A percentile compares a stretch with the other conserved stretches of the same genome.
Evolutionary conservation across 2,113 vertebrate species (phyloP).

Genomic region (Leiothrix lutea): DNA sequence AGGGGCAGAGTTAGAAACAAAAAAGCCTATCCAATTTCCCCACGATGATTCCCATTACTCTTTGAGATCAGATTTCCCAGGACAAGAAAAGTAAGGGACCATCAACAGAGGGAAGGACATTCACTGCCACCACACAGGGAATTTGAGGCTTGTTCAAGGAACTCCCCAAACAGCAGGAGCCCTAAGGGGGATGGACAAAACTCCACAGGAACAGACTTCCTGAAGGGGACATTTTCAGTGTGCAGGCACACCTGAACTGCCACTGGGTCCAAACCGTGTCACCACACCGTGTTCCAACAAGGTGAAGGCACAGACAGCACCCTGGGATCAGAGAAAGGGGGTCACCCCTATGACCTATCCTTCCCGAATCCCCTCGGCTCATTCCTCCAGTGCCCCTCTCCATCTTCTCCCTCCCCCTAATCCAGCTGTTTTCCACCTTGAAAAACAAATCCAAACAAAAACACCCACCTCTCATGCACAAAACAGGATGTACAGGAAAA

Average conservation of each 20-base stretch:
- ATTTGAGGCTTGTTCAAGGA: not conserved
- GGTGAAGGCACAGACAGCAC: not conserved
- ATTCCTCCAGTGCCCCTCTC: not conserved
- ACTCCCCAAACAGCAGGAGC: not conserved
- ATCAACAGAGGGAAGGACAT: not conserved
- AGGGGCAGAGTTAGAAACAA: not conserved
- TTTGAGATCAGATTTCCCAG: not conserved
- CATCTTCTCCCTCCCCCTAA: not conserved
- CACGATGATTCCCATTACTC: not conserved
- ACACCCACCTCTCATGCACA: not conserved
- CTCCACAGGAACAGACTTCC: not conserved
- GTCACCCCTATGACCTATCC: not conserved
- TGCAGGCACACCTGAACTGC: not conserved
- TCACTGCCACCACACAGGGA: accelerated
- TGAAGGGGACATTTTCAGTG: not conserved
- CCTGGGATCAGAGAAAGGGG: accelerated
- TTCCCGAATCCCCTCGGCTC: not conserved
- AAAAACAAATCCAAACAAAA: not conserved
- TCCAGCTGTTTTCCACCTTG: not conserved
- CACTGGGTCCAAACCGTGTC: not conserved
- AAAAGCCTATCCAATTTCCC: not conserved
- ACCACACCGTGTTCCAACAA: not conserved
- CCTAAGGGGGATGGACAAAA: not conserved
- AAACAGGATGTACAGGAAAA: not conserved
- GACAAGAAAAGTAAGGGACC: not conserved